Percentiles rank a stretch among this genome's conserved stretches.
These are phyloP conservation scores for Camponotus pennsylvanicus DNA, from an alignment of 1,140 invertebrate species.

Conservation along the genomic window DNA sequence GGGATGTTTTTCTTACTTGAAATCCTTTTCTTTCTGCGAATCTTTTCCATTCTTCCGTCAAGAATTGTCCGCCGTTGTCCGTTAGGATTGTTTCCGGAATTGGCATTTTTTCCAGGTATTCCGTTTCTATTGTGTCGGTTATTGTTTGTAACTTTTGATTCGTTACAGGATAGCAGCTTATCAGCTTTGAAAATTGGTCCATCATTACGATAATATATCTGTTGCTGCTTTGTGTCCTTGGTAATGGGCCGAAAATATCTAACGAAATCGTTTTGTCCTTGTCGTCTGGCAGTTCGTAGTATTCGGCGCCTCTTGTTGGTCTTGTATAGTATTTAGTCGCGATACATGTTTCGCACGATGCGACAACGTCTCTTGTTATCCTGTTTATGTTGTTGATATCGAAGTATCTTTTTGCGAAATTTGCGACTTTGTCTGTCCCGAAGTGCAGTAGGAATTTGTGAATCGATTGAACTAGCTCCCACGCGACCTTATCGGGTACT, in stretches of 20 bases:
- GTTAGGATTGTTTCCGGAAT: neutral
- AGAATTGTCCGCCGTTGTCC: neutral
- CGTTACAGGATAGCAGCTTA: neutral
- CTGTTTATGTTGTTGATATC: neutral
- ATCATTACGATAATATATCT: neutral
- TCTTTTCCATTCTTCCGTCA: neutral
- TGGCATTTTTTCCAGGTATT: neutral
- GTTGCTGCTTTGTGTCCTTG: rapidly evolving
- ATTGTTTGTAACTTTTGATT: neutral
- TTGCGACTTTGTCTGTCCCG: neutral
- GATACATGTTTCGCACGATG: neutral
- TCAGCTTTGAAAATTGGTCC: neutral
- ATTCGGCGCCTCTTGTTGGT: too few species aligned
- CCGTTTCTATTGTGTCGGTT: neutral
- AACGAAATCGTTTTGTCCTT: neutral
- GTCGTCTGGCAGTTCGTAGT: too few species aligned
- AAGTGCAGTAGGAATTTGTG: neutral
- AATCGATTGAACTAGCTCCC: neutral
- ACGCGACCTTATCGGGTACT: too few species aligned
- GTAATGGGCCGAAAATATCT: neutral
- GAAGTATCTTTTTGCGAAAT: neutral
- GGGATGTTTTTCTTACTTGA: neutral
- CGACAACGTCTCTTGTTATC: neutral
- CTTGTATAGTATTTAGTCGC: too few species aligned
- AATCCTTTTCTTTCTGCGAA: neutral